These are phyloP conservation scores for Mesorhabditis spiculigera DNA, from an alignment of 2,888 invertebrate genomes.

Conservation along the genomic window DNA sequence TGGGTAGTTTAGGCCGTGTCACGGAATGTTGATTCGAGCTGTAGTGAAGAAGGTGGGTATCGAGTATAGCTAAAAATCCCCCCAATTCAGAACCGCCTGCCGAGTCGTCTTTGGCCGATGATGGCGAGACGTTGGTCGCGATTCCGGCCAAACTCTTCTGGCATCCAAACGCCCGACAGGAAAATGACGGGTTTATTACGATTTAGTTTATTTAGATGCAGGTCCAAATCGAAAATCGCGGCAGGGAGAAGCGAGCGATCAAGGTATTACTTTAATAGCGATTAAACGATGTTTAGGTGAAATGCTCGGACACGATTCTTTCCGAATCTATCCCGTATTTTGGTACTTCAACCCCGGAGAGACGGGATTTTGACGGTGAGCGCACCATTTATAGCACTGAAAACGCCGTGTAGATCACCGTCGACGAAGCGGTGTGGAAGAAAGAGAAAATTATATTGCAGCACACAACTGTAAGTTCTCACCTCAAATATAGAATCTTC, in stretches of 20 bases:
- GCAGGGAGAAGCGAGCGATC: background rate
- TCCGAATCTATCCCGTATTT: background rate
- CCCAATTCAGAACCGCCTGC: background rate
- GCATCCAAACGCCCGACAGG: background rate
- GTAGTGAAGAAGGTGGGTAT: too few species aligned
- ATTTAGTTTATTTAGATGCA: background rate
- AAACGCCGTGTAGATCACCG: background rate
- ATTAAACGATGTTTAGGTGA: background rate
- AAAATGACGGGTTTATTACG: too few species aligned
- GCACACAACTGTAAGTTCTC: background rate
- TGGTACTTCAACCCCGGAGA: background rate
- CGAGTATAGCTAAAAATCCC: too few species aligned
- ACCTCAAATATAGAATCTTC: background rate
- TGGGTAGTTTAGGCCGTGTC: too few species aligned
- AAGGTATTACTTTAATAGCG: background rate
- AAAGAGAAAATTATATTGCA: conserved; percentile 1
- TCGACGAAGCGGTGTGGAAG: background rate
- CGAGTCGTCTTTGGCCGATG: background rate
- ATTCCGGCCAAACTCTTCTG: background rate
- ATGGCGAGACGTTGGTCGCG: background rate
- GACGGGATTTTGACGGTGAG: conserved; percentile 1
- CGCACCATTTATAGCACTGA: background rate
- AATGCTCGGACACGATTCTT: conserved; percentile 4
- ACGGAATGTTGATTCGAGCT: too few species aligned
- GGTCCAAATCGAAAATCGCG: background rate